Percentiles rank a stretch among this genome's conserved stretches.
These are phyloP conservation scores for cattle (Bos taurus) DNA, from an alignment of 2,113 vertebrate genomes.

Conservation along the genomic window ARS-UCD2.0 NC_037329.1:112871001-112871500, in stretches of 20 bases:
- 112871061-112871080: not conserved
- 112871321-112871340: not conserved
- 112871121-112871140: no score
- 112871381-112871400: not conserved
- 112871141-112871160: not conserved
- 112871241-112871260: not conserved
- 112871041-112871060: not conserved
- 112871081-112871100: not conserved
- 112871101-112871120: not conserved
- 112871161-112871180: no score
- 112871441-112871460: rapidly evolving
- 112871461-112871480: rapidly evolving
- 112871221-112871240: not conserved
- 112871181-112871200: not conserved
- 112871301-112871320: not conserved
- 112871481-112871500: rapidly evolving
- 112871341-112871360: not conserved
- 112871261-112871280: not conserved
- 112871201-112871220: not conserved
- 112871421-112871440: rapidly evolving
- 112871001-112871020: no score
- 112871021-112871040: not conserved
- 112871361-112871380: not conserved
- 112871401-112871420: not conserved
- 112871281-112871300: not conserved